Base-by-base conservation (phyloP, 2,113 vertebrate species). In the Tamias sibiricus region DNA sequence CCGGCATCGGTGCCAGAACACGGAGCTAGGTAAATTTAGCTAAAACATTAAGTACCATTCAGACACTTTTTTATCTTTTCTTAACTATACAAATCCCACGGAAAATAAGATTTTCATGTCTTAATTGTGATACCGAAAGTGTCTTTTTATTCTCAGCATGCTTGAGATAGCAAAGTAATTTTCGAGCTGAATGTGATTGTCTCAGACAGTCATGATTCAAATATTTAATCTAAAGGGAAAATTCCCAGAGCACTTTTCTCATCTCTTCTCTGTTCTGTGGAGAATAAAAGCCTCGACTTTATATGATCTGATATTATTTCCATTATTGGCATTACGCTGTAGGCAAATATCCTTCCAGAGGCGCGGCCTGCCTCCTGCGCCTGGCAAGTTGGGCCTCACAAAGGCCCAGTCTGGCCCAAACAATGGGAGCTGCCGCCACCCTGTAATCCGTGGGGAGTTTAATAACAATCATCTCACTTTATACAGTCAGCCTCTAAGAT, bases 191-290 rank as follows among this genome's bases (percentile, higher is more conserved):
- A 98, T 98, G 97, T 97, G 98, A 99, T 99, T 98, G 98, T 98
- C 97, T 98, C 98, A 97, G 98, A 97, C 98, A 91, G 98, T 98
- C 98, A 98, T 62, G 98, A 98, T 97, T 99, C 98, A 98, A 99
- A 99, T 99, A 98, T 98, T 99, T 99, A 99, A 99, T 99, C 98
- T 98, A 98, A 98, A 98, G 97, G 92, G 96, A 97, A 98, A 98
- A 99, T 98, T 99, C 98, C 98, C 99, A 97, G 96, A 97, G 98
- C 98, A 97, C 97, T 97, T 98, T 97, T 98, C 97, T 98, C 98
- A 98, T 98, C 97, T 97, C 97, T 98, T 98, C 96, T 98, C 97
- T 97, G 98, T 98, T 98, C 98, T 98, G 2, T 82, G 85, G 98
- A 98, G 98, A 98, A 98, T 98, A 98, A 99, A 99, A 98, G 95